Evolutionary conservation across 1,140 invertebrate species (phyloP).

Genomic region (Drosophila gunungcola): DNA sequence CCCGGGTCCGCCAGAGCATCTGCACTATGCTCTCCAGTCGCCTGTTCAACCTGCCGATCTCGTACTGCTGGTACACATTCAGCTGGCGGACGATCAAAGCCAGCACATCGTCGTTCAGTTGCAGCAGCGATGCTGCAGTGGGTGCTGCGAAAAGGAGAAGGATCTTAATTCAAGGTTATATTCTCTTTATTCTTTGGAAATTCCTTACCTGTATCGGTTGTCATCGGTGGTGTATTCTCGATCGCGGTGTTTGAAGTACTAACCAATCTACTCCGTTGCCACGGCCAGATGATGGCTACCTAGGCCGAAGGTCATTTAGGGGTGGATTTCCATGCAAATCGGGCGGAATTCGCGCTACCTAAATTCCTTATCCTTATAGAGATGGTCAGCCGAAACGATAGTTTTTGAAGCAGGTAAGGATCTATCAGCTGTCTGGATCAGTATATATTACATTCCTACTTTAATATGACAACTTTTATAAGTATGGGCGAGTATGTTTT

Average conservation of each 20-base stretch:
- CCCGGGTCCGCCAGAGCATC: conserved; percentile 64
- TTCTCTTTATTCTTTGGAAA: not conserved
- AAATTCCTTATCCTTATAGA: conserved; percentile 15
- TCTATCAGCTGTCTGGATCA: too few species aligned
- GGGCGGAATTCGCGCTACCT: conserved; percentile 46
- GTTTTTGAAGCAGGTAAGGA: conserved; percentile 3
- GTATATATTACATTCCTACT: too few species aligned
- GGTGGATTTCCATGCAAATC: conserved; percentile 63
- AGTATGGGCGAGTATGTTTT: too few species aligned
- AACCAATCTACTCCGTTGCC: conserved; percentile 23
- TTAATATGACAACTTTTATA: too few species aligned
- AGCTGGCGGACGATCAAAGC: conserved; percentile 61
- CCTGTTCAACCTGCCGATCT: conserved; percentile 59
- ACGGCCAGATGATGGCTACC: conserved; percentile 51
- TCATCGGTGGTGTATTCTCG: conserved; percentile 49
- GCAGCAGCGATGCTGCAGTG: conserved; percentile 42
- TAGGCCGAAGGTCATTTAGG: conserved; percentile 51
- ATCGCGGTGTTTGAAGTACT: conserved; percentile 49
- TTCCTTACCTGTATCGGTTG: conserved; percentile 50
- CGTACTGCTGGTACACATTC: conserved; percentile 65
- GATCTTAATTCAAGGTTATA: conserved; percentile 17
- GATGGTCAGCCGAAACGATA: conserved; percentile 42
- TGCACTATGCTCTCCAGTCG: conserved; percentile 60
- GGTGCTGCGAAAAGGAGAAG: conserved; percentile 3
- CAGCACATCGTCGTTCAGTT: conserved; percentile 74